A percentile compares a stretch with the other conserved stretches of the same genome.
phyloP scores from a whole-genome alignment of 2,113 vertebrate genomes.

The Dromaius novaehollandiae region DNA sequence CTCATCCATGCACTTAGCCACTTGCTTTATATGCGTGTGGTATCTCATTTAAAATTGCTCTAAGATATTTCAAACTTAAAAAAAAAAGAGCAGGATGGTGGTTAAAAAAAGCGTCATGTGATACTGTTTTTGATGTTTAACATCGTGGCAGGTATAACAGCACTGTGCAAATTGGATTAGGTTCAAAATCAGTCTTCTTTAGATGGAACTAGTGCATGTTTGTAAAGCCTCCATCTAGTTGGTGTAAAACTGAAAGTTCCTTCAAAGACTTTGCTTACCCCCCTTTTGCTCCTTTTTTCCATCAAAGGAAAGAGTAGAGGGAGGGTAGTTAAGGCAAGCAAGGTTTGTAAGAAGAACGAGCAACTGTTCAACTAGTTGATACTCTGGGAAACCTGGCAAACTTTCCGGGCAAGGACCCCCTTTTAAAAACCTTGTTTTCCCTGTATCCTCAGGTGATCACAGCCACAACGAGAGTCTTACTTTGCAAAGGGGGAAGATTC shows the following conservation, averaged over 20 bases:
- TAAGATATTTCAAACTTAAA: neutral
- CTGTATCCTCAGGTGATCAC: neutral
- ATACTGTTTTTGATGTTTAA: constrained; percentile 27
- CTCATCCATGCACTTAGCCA: neutral
- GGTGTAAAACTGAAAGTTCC: neutral
- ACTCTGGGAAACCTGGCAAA: neutral
- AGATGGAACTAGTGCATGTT: neutral
- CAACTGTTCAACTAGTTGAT: neutral
- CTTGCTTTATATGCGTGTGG: neutral
- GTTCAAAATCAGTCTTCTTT: neutral
- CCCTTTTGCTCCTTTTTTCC: neutral
- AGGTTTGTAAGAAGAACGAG: neutral
- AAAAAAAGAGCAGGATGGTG: neutral
- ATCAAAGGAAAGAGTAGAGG: neutral
- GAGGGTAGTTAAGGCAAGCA: neutral
- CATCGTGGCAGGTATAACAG: neutral
- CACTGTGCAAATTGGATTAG: neutral
- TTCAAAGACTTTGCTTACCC: neutral
- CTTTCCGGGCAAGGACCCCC: neutral
- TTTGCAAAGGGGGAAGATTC: neutral
- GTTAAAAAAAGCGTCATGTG: constrained; percentile 14
- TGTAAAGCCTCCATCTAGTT: neutral
- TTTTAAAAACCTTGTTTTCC: neutral
- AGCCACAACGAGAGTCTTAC: neutral
- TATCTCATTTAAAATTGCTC: neutral